Conservation (phyloP, 2,797 vertebrate species). For the Semotilus atromaculatus region DNA sequence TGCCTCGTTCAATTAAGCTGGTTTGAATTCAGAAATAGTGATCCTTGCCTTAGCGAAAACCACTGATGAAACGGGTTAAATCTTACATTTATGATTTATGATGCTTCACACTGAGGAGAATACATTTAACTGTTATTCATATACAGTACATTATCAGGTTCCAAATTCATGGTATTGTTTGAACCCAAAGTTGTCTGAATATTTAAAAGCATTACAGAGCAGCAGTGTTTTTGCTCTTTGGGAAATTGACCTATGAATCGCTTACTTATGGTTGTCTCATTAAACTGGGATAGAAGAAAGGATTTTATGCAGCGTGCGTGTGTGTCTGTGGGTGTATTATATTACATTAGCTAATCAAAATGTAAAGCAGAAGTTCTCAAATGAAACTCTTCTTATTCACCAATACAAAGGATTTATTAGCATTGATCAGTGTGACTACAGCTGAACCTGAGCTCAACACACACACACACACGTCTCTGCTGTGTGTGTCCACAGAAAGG, state of each 20-base stretch:
- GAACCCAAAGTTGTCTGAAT: neutral
- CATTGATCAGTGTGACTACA: slow-evolving; percentile 32
- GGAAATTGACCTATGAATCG: slow-evolving; percentile 2
- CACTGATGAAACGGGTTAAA: neutral
- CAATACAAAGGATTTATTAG: slow-evolving; percentile 39
- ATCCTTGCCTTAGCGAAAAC: neutral
- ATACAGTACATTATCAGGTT: neutral
- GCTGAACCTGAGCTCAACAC: neutral
- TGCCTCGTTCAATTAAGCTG: neutral
- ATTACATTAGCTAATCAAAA: slow-evolving; percentile 30
- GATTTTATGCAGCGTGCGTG: neutral
- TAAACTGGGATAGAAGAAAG: slow-evolving; percentile 13
- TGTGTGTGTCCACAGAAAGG: slow-evolving; percentile 1
- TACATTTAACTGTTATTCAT: neutral
- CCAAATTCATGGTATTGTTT: slow-evolving; percentile 5
- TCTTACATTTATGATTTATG: slow-evolving; percentile 24
- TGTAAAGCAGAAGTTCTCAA: slow-evolving; percentile 26
- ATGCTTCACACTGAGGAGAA: neutral
- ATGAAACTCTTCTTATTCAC: slow-evolving; percentile 39
- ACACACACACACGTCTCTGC: neutral
- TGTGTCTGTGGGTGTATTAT: slow-evolving; percentile 15
- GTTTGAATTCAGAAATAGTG: neutral
- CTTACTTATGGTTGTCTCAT: slow-evolving; percentile 27
- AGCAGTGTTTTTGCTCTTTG: slow-evolving; percentile 3
- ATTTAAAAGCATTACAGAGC: neutral